A percentile compares a stretch with the other conserved stretches of the same genome.
These are phyloP conservation scores for Gambusia yucatana DNA, from an alignment of 2,797 vertebrate genomes.

Conservation along the genomic window DNA sequence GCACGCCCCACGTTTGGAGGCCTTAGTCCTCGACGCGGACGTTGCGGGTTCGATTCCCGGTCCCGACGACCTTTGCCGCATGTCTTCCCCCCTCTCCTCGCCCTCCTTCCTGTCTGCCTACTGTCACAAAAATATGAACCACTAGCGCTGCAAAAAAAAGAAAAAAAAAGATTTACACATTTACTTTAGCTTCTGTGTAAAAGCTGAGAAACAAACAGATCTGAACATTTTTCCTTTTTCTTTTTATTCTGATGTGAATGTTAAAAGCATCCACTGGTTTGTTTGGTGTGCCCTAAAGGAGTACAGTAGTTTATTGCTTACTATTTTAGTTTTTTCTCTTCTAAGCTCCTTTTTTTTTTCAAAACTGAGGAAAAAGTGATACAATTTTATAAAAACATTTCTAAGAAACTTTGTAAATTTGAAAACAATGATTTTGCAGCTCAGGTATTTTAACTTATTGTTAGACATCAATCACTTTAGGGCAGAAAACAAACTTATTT, in stretches of 20 bases:
- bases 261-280: background rate
- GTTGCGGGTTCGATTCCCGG: too few relatives aligned
- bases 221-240: background rate
- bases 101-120: too few relatives aligned
- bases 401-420: background rate
- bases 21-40: too few relatives aligned
- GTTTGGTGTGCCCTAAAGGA: background rate
- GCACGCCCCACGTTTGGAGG: too few relatives aligned
- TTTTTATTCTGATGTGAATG: background rate
- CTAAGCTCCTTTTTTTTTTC: background rate
- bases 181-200: background rate
- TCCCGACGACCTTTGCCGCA: too few relatives aligned
- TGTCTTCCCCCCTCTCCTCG: too few relatives aligned
- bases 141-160: too few relatives aligned
- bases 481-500: background rate
- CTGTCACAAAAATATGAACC: too few relatives aligned
- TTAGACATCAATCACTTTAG: background rate
- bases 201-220: background rate
- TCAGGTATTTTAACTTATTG: background rate
- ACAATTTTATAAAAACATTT: background rate
- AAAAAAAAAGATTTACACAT: background rate
- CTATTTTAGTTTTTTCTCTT: background rate
- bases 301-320: background rate
- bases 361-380: background rate
- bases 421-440: background rate